Evolutionary conservation across 2,113 vertebrate genomes (phyloP), one percentile per base, ranked within the genome.

Genomic region (Mus spicilegus): DNA sequence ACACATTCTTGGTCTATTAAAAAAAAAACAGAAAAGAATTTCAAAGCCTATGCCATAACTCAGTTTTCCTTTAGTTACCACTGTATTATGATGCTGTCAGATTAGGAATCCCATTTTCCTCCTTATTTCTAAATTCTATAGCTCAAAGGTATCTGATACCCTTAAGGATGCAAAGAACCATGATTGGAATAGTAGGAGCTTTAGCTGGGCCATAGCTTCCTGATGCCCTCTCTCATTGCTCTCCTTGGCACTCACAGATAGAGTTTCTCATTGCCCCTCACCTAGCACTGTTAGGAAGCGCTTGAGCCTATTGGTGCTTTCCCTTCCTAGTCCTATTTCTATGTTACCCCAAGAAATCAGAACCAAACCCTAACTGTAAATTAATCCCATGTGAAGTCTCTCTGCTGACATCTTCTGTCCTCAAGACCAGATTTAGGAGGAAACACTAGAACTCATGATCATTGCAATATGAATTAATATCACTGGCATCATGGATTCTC

Each of bases 91-190:
- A 16, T 67, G n/a, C 49, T 85, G 13, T 61, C 19, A 85, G 36
- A 51, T 78, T 51, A 75, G 14, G 63, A 51, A 65, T 80, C 39
- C 72, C 20, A 76, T 61, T 87, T 75, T 65, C 67, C 58, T 94
- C n/a, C 36, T 95, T 87, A 63, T 82, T 87, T 95, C n/a, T 94
- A 46, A 95, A 78, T 39, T 89, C n/a, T 0, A 20, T 63, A 75
- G 30, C 80, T 33, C 42, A 86, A 56, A 86, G 26, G 17, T 12
- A 58, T 54, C 12, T 65, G 7, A 5, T 67, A 22, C 19, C 20
- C 56, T 58, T 58, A 58, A 49, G 2, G 58, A 16, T 46, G 20
- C n/a, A 92, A 70, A 72, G 54, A 87, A 6, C 42, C 51, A 5
- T 61, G 63, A 39, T 12, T 80, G 8, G 42, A 87, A 42, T 80